Base-by-base conservation (phyloP, 2,113 vertebrate genomes). In the Dryoscopus gambensis region DNA sequence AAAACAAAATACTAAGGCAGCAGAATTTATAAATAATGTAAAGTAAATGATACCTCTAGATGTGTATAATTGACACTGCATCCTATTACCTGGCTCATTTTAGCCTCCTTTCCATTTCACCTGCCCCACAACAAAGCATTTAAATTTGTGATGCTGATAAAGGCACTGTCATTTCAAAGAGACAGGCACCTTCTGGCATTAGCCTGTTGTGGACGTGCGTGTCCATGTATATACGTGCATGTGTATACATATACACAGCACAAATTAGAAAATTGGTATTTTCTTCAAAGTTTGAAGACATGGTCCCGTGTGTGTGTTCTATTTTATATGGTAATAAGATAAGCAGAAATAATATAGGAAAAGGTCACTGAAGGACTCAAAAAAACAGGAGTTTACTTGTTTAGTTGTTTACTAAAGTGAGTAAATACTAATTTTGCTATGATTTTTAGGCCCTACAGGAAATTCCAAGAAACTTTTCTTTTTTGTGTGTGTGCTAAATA, bases 381-480 rank as follows among this genome's bases (percentile, higher is more conserved):
- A 81, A 33, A 27, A 81, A 37, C 5, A 78, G 6, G 20, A 33
- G 79, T 65, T n/a, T 60, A 49, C n/a, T n/a, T n/a, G n/a, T n/a
- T n/a, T n/a, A n/a, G n/a, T n/a, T n/a, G n/a, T n/a, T n/a, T 56
- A 60, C 6, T 57, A 5, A 86, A 53, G 23, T 52, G 22, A 52
- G 33, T 79, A 68, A 90, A 47, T 82, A 76, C 21, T 91, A 82
- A 67, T 77, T 80, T 70, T 64, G 13, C 80, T 11, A 7, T 96
- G 81, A 52, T 76, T 81, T 84, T 85, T 73, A 67, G 35, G 31
- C 46, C 35, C 47, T 74, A 80, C 52, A 87, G 47, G 93, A 94
- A 94, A 87, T 60, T 5, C 14, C 63, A 69, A 69, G 47, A 68
- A 73, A 6, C 33, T 63, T 62, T 35, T 15, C 7, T 11, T 73